phyloP scores from a whole-genome alignment of 1,140 invertebrate species.

The Drosophila subpulchrella region DNA sequence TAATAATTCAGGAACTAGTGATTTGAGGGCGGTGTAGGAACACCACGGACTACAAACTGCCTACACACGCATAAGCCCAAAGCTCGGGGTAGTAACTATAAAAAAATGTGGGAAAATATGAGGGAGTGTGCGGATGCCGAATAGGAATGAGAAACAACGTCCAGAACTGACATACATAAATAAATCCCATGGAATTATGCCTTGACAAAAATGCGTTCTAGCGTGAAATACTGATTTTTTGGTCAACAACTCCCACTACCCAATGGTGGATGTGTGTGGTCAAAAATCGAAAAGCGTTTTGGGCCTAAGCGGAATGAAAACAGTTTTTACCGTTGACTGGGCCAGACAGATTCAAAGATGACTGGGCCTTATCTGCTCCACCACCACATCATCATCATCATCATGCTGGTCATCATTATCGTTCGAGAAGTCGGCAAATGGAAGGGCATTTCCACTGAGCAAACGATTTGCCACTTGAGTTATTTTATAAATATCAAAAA shows the following conservation, averaged over 20 bases:
- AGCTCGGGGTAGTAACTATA: constrained; percentile 59
- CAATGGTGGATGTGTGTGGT: constrained; percentile 51
- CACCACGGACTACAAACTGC: constrained; percentile 58
- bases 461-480: constrained; percentile 84
- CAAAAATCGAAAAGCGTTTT: constrained; percentile 76
- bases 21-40: constrained; percentile 60
- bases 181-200: constrained; percentile 81
- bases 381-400: constrained; percentile 34
- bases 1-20: constrained; percentile 81
- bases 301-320: constrained; percentile 64
- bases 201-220: constrained; percentile 81
- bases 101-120: constrained; percentile 42
- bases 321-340: constrained; percentile 64
- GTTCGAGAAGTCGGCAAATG: constrained; percentile 66
- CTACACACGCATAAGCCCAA: constrained; percentile 70
- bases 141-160: constrained; percentile 46
- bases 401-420: constrained; percentile 16
- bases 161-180: constrained; percentile 74
- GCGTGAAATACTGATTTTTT: constrained; percentile 80
- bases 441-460: constrained; percentile 78
- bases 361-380: constrained; percentile 36
- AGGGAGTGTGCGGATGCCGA: neutral
- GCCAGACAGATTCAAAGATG: constrained; percentile 42
- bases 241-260: constrained; percentile 54
- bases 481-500: constrained; percentile 79